Evolutionary conservation across 2,797 vertebrate species (phyloP), one percentile per base, ranked within the genome.

Genomic region (Spinus olivaceus): DNA sequence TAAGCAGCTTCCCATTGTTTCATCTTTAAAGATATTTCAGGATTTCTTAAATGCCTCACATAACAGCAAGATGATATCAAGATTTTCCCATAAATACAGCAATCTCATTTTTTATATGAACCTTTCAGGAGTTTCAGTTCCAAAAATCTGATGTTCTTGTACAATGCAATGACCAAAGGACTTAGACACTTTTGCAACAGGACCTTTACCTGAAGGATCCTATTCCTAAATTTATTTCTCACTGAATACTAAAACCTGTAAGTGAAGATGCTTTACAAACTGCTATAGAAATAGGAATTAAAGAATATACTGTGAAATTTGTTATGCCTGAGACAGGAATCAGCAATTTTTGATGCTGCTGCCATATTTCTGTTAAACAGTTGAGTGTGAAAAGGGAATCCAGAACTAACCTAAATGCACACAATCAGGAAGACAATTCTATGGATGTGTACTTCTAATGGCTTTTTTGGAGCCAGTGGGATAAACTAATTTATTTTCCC

Each of bases 1-100:
- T 94, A 88, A 91, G 63, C 49, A 85, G 88, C n/a, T 93, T 91
- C 86, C 61, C 66, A 86, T 60, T 94, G 79, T 77, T 92, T 92
- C 44, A 86, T 59, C 37, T 84, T 72, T 77, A 63, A 86, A 94
- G 66, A 22, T 77, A 71, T 60, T 91, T 92, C 74, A 77, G 50
- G 60, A 80, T 77, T 73, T 90, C 72, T 76, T 86, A 50, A 76
- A 84, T 0, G 6, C 8, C 25, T 42, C 63, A 57, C 25, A 24
- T 67, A 84, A 67, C 19, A 93, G 49, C 46, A 56, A 41, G 76
- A 65, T 41, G 35, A 37, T 73, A 83, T 47, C 47, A 81, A 80
- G 41, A 51, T 79, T 81, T 82, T 44, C 9, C 25, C 41, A 86
- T 44, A 86, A 86, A 92, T 70, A 84, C 23, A 50, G 35, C 4